Evolutionary conservation across 2,113 vertebrate genomes (phyloP).

Genomic region (Cynopterus brachyotis): DNA sequence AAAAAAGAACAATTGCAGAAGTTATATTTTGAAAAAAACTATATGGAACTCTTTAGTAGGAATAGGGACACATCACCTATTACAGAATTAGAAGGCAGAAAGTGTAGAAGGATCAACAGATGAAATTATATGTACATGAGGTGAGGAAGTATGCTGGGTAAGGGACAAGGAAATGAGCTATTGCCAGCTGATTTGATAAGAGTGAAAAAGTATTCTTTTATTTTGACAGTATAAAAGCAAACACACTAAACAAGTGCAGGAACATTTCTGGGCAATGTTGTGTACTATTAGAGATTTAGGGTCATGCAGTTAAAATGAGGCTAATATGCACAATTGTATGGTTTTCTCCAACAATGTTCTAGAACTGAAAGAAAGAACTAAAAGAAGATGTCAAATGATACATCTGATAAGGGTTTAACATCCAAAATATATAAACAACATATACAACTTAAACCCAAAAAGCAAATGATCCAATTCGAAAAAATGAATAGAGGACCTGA

Average conservation of each 20-base stretch:
- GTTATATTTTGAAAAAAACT: neutral
- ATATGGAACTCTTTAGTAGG: neutral
- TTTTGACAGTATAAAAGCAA: conserved; percentile 10
- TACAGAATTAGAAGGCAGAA: neutral
- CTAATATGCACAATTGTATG: neutral
- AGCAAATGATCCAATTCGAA: too few relatives aligned
- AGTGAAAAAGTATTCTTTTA: neutral
- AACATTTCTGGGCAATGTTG: neutral
- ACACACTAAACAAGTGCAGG: neutral
- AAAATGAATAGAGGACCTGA: too few relatives aligned
- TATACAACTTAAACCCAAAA: too few relatives aligned
- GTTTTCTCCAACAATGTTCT: neutral
- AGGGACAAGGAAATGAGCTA: neutral
- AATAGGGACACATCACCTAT: neutral
- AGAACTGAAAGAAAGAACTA: neutral
- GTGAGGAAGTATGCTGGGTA: neutral
- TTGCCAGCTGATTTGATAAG: neutral
- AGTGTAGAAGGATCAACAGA: neutral
- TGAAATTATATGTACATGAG: neutral
- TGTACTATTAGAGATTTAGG: neutral
- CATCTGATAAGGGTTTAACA: too few relatives aligned
- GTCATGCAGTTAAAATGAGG: neutral
- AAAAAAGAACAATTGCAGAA: neutral
- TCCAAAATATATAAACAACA: too few relatives aligned
- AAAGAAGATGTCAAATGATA: neutral